Evolutionary conservation across 2,113 vertebrate genomes (phyloP).

Genomic region (Panthera uncia): DNA sequence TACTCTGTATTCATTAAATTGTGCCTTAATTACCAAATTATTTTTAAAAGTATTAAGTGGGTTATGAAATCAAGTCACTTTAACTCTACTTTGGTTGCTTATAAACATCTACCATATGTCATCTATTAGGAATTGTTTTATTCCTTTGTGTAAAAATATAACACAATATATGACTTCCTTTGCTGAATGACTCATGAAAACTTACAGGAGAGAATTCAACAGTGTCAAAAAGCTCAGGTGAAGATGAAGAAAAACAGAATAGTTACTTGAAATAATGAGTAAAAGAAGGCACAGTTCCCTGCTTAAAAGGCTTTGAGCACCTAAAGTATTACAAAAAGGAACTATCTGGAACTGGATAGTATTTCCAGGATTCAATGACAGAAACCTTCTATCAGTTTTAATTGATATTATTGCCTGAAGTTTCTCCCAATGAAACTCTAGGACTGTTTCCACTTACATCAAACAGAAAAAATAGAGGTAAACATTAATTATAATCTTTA

Average conservation of each 20-base stretch:
- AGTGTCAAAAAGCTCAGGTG: background rate
- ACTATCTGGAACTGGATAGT: background rate
- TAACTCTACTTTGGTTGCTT: constrained; percentile 5
- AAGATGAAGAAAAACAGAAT: background rate
- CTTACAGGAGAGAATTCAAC: background rate
- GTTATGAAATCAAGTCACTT: constrained; percentile 37
- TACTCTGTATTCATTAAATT: constrained; percentile 13
- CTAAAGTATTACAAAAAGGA: background rate
- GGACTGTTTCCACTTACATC: background rate
- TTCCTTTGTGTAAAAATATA: constrained; percentile 14
- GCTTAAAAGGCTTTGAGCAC: background rate
- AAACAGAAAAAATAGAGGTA: background rate
- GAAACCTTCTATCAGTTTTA: background rate
- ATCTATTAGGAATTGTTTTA: background rate
- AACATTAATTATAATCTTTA: background rate
- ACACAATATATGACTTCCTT: constrained; percentile 29
- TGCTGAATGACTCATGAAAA: constrained; percentile 13
- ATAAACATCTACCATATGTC: background rate
- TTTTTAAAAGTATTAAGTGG: background rate
- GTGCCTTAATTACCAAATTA: constrained; percentile 42
- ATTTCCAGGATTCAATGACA: constrained; percentile 1
- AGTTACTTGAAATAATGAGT: background rate
- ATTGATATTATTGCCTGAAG: background rate
- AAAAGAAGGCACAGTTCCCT: background rate
- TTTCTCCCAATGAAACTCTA: background rate